Evolutionary conservation across 2,797 vertebrate genomes (phyloP).

Genomic region (Argentina silus): DNA sequence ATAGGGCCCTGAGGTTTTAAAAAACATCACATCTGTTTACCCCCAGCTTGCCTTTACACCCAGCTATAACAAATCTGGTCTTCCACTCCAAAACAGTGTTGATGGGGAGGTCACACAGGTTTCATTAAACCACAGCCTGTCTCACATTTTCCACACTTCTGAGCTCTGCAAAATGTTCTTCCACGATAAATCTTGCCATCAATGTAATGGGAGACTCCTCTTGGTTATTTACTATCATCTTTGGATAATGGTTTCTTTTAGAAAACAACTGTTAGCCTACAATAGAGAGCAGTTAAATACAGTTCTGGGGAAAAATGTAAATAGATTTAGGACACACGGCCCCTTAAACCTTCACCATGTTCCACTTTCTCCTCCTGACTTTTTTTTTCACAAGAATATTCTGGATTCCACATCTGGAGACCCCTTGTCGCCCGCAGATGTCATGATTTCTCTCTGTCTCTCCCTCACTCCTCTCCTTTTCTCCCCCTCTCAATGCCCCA

Average conservation of each 20-base stretch:
- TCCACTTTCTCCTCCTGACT: not conserved
- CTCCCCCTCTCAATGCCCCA: not conserved
- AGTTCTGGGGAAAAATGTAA: not conserved
- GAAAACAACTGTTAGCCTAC: not conserved
- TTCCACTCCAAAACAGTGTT: slow-evolving; percentile 17
- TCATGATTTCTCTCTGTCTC: slow-evolving; percentile 18
- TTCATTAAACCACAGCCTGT: slow-evolving; percentile 9
- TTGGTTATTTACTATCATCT: slow-evolving; percentile 21
- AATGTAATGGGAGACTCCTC: slow-evolving; percentile 1
- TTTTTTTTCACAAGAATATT: slow-evolving; percentile 24
- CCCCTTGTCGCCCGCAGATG: slow-evolving; percentile 28
- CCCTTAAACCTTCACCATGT: not conserved
- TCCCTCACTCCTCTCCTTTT: slow-evolving; percentile 12
- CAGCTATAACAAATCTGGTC: slow-evolving; percentile 27
- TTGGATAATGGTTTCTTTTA: not conserved
- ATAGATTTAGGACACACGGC: not conserved
- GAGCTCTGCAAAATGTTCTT: slow-evolving; percentile 5
- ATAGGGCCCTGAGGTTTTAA: slow-evolving; percentile 19
- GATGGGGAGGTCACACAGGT: slow-evolving; percentile 33
- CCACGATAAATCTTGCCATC: slow-evolving; percentile 21
- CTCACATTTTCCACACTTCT: slow-evolving; percentile 27
- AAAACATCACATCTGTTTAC: slow-evolving; percentile 42
- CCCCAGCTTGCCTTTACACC: slow-evolving; percentile 27
- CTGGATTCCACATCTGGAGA: slow-evolving; percentile 42
- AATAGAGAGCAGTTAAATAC: slow-evolving; percentile 11